Base-by-base conservation (phyloP, 2,888 invertebrate species). In the Idaea aversata region DNA sequence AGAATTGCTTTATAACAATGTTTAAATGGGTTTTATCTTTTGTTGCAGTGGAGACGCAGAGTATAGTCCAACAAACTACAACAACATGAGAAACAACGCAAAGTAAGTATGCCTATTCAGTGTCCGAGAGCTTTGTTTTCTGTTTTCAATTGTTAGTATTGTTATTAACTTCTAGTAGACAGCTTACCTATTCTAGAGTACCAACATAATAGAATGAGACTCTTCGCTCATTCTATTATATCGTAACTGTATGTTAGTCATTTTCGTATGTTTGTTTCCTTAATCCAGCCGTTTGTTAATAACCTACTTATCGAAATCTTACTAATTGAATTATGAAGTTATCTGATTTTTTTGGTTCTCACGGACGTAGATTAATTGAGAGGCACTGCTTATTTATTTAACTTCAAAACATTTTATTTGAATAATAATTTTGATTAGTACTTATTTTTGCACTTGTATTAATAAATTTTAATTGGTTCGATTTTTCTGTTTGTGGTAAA, bases 81-180 rank as follows among this genome's bases (percentile, higher is more conserved):
- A 88, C 77, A 91, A 86, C 76, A 92, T 91, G 92, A 85, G 90
- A 72, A 90, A 90, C 75, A 91, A 88, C 75, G 85, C 81, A 6
- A 91, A 91, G 92, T 92, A 69, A 91, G 92, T 90, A 25, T 25
- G 25, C 25, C 25, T 25, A 25, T 25, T 25, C 25, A 25, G 25
- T 25, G 25, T 25, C 25, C 25, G 25, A 25, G 25, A 25, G 25
- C 25, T 25, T 25, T 25, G 25, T 25, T 25, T 25, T 25, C 25
- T 25, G 25, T 25, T 25, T 25, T 25, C 25, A 25, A 25, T 25
- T 25, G 25, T 25, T 25, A 25, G 1, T 25, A 25, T 25, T 25
- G 25, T 25, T 25, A 25, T 25, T 25, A 25, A 25, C 25, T 25
- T 25, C 1, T 25, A 25, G 25, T 25, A 25, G 25, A 25, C 25